A percentile compares a stretch with the other conserved stretches of the same genome.
phyloP scores from a whole-genome alignment of 2,113 vertebrate genomes.

The Dicerorhinus sumatrensis region DNA sequence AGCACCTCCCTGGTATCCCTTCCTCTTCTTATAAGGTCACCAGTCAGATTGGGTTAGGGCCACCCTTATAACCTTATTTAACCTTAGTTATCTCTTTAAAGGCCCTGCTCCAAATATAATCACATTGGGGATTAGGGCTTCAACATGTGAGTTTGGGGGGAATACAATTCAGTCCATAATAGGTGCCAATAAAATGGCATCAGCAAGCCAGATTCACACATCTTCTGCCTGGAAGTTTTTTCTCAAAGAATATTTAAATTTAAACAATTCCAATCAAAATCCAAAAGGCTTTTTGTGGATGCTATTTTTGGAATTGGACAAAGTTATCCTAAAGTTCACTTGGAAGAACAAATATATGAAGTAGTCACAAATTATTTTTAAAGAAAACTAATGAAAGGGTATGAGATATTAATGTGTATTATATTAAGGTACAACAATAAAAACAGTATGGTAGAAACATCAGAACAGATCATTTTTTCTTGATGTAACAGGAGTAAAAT shows the following conservation, averaged over 20 bases:
- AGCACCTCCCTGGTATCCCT: background rate
- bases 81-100: background rate
- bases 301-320: background rate
- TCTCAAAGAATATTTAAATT: background rate
- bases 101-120: background rate
- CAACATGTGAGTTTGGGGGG: background rate
- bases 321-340: background rate
- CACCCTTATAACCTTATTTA: background rate
- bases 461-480: background rate
- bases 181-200: background rate
- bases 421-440: background rate
- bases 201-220: background rate
- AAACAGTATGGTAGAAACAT: background rate
- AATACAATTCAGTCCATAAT: no score
- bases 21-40: background rate
- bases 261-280: background rate
- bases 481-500: background rate
- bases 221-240: background rate
- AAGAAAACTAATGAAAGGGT: background rate
- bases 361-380: background rate
- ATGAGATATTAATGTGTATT: background rate
- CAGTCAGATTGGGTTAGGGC: background rate
- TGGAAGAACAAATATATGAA: background rate
- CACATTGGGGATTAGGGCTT: background rate
- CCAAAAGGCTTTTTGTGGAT: background rate